Evolutionary conservation across 2,113 vertebrate genomes (phyloP).

Genomic region (Xenotilapia caudafasciata): DNA sequence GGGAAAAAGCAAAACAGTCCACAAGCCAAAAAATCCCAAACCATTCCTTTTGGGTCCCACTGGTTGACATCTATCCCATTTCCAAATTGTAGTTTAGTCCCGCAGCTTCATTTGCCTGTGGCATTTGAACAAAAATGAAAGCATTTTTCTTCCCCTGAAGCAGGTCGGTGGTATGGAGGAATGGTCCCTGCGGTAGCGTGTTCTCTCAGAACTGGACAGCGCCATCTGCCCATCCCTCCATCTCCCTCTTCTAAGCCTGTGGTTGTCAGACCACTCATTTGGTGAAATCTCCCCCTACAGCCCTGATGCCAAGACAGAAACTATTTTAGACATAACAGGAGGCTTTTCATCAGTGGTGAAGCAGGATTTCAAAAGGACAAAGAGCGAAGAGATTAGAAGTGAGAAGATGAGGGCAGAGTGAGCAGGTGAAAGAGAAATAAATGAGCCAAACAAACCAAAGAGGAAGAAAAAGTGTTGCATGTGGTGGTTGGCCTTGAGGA

Average conservation of each 20-base stretch:
- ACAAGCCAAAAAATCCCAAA: constrained; percentile 27
- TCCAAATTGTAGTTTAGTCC: constrained; percentile 56
- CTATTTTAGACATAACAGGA: constrained; percentile 55
- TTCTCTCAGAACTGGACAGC: constrained; percentile 37
- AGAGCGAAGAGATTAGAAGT: not conserved
- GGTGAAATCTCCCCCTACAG: constrained; percentile 45
- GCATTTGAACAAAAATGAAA: constrained; percentile 54
- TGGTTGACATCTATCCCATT: constrained; percentile 30
- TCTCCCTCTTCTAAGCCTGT: constrained; percentile 36
- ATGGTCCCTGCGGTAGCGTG: constrained; percentile 27
- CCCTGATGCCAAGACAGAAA: constrained; percentile 36
- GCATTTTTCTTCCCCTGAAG: constrained; percentile 38
- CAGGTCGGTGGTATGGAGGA: constrained; percentile 38
- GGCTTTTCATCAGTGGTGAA: constrained; percentile 34
- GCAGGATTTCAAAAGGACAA: not conserved
- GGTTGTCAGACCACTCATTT: constrained; percentile 62
- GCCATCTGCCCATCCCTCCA: constrained; percentile 51
- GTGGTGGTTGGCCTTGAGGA: not conserved
- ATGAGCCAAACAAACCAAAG: not conserved
- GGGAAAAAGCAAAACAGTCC: constrained; percentile 20
- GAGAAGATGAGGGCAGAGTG: not conserved
- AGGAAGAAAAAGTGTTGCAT: not conserved
- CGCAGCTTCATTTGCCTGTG: constrained; percentile 40
- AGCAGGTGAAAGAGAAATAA: not conserved
- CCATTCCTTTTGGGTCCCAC: constrained; percentile 30